These are phyloP conservation scores for Telenomus remus DNA, from an alignment of 1,140 invertebrate genomes.

Conservation along the genomic window DNA sequence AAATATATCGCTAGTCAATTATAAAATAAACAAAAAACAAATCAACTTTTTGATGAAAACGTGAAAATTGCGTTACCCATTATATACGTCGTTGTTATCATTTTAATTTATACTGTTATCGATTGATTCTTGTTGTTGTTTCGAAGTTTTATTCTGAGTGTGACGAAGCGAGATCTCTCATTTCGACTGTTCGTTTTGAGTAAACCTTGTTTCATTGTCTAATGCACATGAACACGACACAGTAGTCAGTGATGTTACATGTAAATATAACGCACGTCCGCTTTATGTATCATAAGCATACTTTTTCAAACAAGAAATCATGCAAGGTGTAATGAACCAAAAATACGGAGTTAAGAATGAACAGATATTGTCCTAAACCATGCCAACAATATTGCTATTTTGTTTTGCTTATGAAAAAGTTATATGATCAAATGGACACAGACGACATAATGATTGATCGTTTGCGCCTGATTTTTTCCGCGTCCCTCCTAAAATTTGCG, in stretches of 20 bases:
- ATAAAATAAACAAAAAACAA: slow-evolving; percentile 54
- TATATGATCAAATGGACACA: slow-evolving; percentile 14
- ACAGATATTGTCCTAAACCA: slow-evolving; percentile 56
- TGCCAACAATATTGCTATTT: slow-evolving; percentile 58
- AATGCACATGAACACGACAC: slow-evolving; percentile 42
- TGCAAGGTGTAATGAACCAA: slow-evolving; percentile 11
- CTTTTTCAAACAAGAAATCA: slow-evolving; percentile 23
- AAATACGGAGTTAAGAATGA: not conserved
- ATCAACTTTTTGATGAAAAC: slow-evolving; percentile 18
- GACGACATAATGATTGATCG: slow-evolving; percentile 4
- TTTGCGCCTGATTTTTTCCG: slow-evolving; percentile 42
- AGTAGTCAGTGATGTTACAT: slow-evolving; percentile 44
- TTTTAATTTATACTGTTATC: slow-evolving; percentile 48
- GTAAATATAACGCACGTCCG: slow-evolving; percentile 62
- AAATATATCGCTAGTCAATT: slow-evolving; percentile 72
- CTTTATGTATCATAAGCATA: slow-evolving; percentile 53
- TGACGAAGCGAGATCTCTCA: slow-evolving; percentile 18
- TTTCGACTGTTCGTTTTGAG: slow-evolving; percentile 13
- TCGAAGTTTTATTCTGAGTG: slow-evolving; percentile 29
- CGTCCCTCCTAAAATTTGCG: slow-evolving; percentile 64
- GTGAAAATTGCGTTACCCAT: slow-evolving; percentile 56
- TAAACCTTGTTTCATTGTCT: slow-evolving; percentile 21
- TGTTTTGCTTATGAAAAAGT: slow-evolving; percentile 14
- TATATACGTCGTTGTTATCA: slow-evolving; percentile 48
- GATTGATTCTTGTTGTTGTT: slow-evolving; percentile 43